Conservation (phyloP, 2,888 invertebrate species). For the Sinhomidia bicolor region DNA sequence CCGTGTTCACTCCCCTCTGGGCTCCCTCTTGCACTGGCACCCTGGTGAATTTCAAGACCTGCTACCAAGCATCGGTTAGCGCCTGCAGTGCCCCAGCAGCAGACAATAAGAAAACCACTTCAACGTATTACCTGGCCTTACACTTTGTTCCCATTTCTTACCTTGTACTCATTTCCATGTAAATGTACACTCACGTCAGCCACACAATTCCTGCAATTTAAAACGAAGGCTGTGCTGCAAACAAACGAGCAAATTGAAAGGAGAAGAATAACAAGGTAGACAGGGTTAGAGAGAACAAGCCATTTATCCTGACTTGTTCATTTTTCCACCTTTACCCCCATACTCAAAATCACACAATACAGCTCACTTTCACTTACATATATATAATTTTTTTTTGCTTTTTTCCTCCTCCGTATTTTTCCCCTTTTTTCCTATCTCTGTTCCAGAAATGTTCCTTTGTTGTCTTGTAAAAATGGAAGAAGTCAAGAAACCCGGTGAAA, state of each 20-base stretch:
- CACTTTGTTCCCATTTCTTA: neutral
- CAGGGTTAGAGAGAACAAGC: neutral
- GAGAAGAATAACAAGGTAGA: neutral
- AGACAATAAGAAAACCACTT: neutral
- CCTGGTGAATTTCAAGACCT: too few relatives aligned
- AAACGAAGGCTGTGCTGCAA: too few relatives aligned
- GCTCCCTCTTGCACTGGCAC: too few relatives aligned
- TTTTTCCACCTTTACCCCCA: constrained; percentile 3
- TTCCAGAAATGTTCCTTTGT: neutral
- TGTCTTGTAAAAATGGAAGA: neutral
- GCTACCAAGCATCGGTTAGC: too few relatives aligned
- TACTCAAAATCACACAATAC: neutral
- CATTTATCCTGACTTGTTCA: constrained; percentile 1
- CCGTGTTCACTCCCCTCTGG: too few relatives aligned
- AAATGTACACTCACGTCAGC: neutral
- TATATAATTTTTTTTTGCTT: too few relatives aligned
- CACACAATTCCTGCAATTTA: too few relatives aligned
- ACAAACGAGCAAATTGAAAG: neutral
- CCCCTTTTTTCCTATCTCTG: neutral
- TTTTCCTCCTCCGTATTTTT: too few relatives aligned
- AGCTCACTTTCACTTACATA: constrained; percentile 4
- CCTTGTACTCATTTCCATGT: neutral
- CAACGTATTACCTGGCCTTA: neutral
- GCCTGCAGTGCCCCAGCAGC: too few relatives aligned
- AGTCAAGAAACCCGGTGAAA: constrained; percentile 30